phyloP scores from a whole-genome alignment of 2,113 vertebrate genomes.

The Deroptyus accipitrinus region DNA sequence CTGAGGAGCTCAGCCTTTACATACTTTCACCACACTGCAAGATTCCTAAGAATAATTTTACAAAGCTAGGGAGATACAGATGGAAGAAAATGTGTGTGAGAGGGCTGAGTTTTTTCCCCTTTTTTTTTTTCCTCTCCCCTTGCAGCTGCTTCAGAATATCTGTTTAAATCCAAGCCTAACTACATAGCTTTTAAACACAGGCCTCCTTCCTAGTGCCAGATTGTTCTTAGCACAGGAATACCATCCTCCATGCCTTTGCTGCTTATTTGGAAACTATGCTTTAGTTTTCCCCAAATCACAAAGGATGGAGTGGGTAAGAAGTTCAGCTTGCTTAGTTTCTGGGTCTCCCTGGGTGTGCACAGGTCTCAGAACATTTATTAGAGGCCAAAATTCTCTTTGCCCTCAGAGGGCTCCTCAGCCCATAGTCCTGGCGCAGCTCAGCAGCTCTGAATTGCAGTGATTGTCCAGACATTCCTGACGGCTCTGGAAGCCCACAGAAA shows the following conservation, averaged over 20 bases:
- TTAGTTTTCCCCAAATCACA: neutral
- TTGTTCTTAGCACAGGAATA: neutral
- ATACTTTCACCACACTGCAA: neutral
- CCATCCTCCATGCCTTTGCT: neutral
- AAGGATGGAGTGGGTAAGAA: neutral
- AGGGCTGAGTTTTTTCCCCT: accelerated
- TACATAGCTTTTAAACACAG: neutral
- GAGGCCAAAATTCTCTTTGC: neutral
- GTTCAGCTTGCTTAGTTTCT: neutral
- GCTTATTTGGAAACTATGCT: conserved; percentile 9
- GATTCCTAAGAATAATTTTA: neutral
- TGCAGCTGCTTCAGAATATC: neutral
- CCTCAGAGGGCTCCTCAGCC: conserved; percentile 10
- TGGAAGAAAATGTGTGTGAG: neutral
- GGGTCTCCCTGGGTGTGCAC: neutral
- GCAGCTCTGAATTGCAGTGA: neutral
- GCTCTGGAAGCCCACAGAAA: neutral
- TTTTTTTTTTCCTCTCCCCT: accelerated
- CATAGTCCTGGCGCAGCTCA: neutral
- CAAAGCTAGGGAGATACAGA: neutral
- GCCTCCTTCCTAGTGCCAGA: neutral
- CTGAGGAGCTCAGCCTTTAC: neutral
- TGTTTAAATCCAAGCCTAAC: neutral
- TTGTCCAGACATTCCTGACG: neutral
- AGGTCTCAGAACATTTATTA: neutral